Conservation (phyloP, 2,888 invertebrate genomes). For the Orthosia incerta region DNA sequence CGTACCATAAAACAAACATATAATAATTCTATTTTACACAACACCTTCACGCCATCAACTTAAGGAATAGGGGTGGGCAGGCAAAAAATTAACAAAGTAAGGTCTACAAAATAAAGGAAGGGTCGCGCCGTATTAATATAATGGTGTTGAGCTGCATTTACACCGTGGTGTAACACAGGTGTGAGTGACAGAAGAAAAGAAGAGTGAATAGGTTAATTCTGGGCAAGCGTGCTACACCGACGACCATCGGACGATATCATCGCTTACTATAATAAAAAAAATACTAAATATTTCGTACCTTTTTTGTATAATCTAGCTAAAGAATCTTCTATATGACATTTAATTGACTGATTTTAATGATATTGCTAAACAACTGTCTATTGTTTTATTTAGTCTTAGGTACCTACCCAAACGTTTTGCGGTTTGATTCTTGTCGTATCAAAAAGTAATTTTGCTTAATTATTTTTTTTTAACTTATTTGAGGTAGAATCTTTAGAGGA, state of each 20-base stretch:
- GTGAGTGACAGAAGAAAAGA: neutral
- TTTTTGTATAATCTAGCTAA: neutral
- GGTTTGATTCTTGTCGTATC: neutral
- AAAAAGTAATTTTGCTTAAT: neutral
- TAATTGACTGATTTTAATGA: no score
- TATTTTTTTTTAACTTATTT: no score
- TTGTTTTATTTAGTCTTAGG: no score
- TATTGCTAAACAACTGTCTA: no score
- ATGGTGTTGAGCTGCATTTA: conserved; percentile 61
- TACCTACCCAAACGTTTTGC: no score
- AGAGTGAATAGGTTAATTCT: no score
- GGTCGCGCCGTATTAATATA: conserved; percentile 58
- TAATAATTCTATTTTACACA: conserved; percentile 52
- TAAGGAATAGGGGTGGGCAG: conserved; percentile 56
- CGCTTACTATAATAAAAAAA: no score
- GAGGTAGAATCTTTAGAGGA: neutral
- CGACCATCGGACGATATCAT: no score
- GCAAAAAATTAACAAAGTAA: conserved; percentile 73
- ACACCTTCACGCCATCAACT: conserved; percentile 49
- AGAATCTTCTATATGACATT: no score
- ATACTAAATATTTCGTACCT: no score
- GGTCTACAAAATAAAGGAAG: conserved; percentile 68
- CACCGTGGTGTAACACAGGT: conserved; percentile 59
- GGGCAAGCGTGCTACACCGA: no score
- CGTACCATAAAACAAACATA: conserved; percentile 52